Evolutionary conservation across 2,113 vertebrate genomes (phyloP).

Genomic region (Aspiorhynchus laticeps): DNA sequence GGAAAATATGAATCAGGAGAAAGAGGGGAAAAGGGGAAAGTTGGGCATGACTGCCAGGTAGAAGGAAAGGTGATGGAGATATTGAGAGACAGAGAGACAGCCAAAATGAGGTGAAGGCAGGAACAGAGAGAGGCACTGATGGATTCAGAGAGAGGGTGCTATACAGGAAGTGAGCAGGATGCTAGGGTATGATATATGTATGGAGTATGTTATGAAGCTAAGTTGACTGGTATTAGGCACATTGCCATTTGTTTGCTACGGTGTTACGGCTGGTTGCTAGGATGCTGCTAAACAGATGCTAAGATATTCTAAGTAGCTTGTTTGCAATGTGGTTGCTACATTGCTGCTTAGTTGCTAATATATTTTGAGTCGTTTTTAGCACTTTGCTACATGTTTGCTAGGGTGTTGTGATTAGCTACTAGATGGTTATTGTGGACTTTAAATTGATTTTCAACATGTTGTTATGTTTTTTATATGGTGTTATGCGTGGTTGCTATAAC

Average conservation of each 20-base stretch:
- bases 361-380: background rate
- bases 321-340: background rate
- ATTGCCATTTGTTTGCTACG: background rate
- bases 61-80: background rate
- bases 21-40: background rate
- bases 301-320: background rate
- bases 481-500: background rate
- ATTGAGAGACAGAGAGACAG: background rate
- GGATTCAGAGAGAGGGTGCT: background rate
- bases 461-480: too few species aligned
- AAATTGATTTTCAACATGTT: background rate
- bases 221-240: background rate
- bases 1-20: background rate
- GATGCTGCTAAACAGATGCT: background rate
- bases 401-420: too few species aligned
- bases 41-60: background rate
- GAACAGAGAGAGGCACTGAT: background rate
- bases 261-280: background rate
- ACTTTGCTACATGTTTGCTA: background rate
- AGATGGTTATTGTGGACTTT: too few species aligned
- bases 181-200: background rate
- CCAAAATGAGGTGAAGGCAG: constrained; percentile 1
- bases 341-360: background rate
- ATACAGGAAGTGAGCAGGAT: background rate
- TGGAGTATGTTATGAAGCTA: background rate